Evolutionary conservation across 2,888 invertebrate species (phyloP), one percentile per base, ranked within the genome.

Genomic region (Eubasilissa splendida): DNA sequence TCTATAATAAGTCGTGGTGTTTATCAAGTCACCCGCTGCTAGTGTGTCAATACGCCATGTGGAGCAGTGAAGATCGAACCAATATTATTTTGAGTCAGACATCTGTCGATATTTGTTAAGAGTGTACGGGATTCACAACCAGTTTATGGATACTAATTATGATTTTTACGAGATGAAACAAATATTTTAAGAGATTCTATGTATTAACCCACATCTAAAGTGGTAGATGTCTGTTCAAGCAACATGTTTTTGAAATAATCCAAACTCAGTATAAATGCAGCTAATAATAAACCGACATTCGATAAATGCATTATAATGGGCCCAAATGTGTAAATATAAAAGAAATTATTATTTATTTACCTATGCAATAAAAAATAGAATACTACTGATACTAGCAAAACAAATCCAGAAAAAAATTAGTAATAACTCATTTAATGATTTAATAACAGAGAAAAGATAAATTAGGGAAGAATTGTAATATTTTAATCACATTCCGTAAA

Each of bases 371-470:
- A 31, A 22, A 63, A 31, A 63, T 22, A 31, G 31, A 22, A 11
- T 22, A 63, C 22, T 31, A 4, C 11, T 31, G 22, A 63, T 31
- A 63, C 33, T 63, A 63, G 33, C 31, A 60, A 60, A 60, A 14
- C n/a, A 63, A 63, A 63, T 63, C 12, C 10, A 63, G 31, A 63
- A 63, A 31, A 63, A 31, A 63, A 22, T 63, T 11, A 63, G 8
- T 10, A 31, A 22, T 11, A 63, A 11, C 9, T 31, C 9, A 60
- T 22, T 14, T 22, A 60, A 11, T 14, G 22, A 31, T 22, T 14
- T 9, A 31, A 60, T 60, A 60, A 22, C 22, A 3, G 31, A 22
- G 22, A 11, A 31, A n/a, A 60, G 22, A 22, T 60, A 60, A 60
- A 60, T 22, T 3, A 31, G 60, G 4, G 60, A 1, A 7, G 22